Percentiles rank a stretch among this genome's conserved stretches.
phyloP scores from a whole-genome alignment of 2,888 invertebrate species.

The Lasius fuliginosus region DNA sequence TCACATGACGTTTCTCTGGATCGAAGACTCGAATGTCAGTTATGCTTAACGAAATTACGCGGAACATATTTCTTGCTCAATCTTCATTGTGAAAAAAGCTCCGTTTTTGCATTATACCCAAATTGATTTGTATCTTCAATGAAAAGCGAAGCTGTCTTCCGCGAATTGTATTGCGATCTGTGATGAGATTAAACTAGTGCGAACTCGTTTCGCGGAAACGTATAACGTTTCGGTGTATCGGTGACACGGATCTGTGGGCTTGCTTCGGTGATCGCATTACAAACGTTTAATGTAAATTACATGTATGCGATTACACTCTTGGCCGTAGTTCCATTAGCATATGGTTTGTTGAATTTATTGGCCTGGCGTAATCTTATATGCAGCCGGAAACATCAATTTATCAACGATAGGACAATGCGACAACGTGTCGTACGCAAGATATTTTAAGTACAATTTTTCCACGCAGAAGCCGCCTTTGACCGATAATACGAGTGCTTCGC shows the following conservation, averaged over 20 bases:
- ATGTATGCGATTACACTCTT: conserved; percentile 4
- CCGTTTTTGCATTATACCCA: neutral
- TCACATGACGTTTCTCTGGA: conserved; percentile 3
- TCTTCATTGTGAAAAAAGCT: neutral
- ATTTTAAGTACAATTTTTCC: conserved; percentile 59
- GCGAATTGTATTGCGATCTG: conserved; percentile 19
- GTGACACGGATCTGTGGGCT: conserved; percentile 21
- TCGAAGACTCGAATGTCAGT: conserved; percentile 19
- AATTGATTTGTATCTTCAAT: conserved; percentile 30
- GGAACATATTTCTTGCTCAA: neutral
- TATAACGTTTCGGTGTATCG: conserved; percentile 10
- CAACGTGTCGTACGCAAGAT: conserved; percentile 52
- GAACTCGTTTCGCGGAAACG: conserved; percentile 24
- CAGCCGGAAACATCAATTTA: conserved; percentile 10
- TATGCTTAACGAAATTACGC: conserved; percentile 28
- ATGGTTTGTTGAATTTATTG: conserved; percentile 26
- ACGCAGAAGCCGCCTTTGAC: conserved; percentile 29
- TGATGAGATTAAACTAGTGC: conserved; percentile 40
- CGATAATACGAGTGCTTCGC: conserved; percentile 53
- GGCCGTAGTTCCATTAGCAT: conserved; percentile 22
- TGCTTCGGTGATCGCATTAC: conserved; percentile 38
- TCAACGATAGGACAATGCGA: conserved; percentile 17
- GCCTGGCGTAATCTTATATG: conserved; percentile 31
- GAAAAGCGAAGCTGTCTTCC: conserved; percentile 15
- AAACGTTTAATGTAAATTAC: conserved; percentile 40